Evolutionary conservation across 1,140 invertebrate genomes (phyloP).

Genomic region (Drosophila triauraria): DNA sequence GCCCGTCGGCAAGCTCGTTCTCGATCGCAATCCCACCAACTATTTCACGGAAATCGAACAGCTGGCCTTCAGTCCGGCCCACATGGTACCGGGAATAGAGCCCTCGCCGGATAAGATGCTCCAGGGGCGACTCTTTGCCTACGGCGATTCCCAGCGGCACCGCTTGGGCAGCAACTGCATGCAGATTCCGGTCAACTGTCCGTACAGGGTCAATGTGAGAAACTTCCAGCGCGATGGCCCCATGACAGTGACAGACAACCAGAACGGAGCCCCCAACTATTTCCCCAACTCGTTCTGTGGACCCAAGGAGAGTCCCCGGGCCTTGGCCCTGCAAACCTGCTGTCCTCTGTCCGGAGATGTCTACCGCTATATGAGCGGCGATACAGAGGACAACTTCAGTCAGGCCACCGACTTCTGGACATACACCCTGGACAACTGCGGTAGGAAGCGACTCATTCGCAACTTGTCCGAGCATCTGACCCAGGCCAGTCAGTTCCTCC

Average conservation of each 20-base stretch:
- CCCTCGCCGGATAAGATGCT: slow-evolving; percentile 95
- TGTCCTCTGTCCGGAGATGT: slow-evolving; percentile 87
- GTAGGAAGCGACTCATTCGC: slow-evolving; percentile 89
- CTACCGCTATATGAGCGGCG: slow-evolving; percentile 91
- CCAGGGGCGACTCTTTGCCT: slow-evolving; percentile 94
- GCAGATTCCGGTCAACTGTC: slow-evolving; percentile 95
- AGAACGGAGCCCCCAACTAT: slow-evolving; percentile 93
- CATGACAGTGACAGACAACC: slow-evolving; percentile 86
- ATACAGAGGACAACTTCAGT: slow-evolving; percentile 94
- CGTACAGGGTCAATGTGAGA: slow-evolving; percentile 85
- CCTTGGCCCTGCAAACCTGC: slow-evolving; percentile 61
- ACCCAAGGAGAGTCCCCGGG: slow-evolving; percentile 85
- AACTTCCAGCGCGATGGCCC: slow-evolving; percentile 94
- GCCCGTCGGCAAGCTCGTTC: slow-evolving; percentile 92
- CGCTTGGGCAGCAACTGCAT: slow-evolving; percentile 95
- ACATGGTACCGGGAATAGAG: slow-evolving; percentile 94
- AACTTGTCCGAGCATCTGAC: slow-evolving; percentile 93
- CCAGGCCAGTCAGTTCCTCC: slow-evolving; percentile 93
- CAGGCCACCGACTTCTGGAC: slow-evolving; percentile 93
- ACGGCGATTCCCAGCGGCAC: slow-evolving; percentile 94
- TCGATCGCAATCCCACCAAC: slow-evolving; percentile 93
- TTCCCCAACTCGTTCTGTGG: slow-evolving; percentile 95
- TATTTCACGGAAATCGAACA: slow-evolving; percentile 96
- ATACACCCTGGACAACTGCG: slow-evolving; percentile 90
- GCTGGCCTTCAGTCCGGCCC: slow-evolving; percentile 93